Evolutionary conservation across 1,140 invertebrate genomes (phyloP), one percentile per base, ranked within the genome.

Genomic region (Drosophila simulans): DNA sequence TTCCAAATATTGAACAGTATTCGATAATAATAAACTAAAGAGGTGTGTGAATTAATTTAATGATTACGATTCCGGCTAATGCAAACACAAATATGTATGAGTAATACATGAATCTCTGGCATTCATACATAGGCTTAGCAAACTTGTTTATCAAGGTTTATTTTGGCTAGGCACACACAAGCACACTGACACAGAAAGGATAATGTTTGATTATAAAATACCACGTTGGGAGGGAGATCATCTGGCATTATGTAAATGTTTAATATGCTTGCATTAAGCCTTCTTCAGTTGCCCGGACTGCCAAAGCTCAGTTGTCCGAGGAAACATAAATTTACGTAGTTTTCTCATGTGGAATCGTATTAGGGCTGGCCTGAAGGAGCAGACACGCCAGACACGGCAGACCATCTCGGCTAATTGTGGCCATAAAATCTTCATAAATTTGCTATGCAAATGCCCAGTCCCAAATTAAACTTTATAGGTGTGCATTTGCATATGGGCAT

Each of bases 1-100:
- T 83, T 88, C 49, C 80, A 83, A 89, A 89, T 84, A 89, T 88
- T 88, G 84, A 80, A 80, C 65, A 77, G 60, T 80, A 85, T 62
- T 62, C 76, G 69, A 83, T 82, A 89, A 88, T 89, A 83, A 83
- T 71, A 57, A 77, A 72, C 43, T 68, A 54, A 63, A 48, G 31
- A 13, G 10, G 39, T 34, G 34, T 17, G 53, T 40, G 55, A 65
- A 77, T 72, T 46, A 82, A 86, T 68, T 62, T 65, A 59, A 86
- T 60, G 59, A 86, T 82, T 78, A 85, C 43, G 66, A 70, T 45
- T 70, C 66, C 42, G 65, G 76, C 64, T 80, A 66, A 82, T 45
- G 60, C 60, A 72, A 71, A 57, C 48, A 49, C 73, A 56, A 77
- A 64, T 62, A 70, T 77, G 68, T 77, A 77, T 77, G 73, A 70